phyloP scores from a whole-genome alignment of 2,888 invertebrate species.

The Lomographa bimaculata region DNA sequence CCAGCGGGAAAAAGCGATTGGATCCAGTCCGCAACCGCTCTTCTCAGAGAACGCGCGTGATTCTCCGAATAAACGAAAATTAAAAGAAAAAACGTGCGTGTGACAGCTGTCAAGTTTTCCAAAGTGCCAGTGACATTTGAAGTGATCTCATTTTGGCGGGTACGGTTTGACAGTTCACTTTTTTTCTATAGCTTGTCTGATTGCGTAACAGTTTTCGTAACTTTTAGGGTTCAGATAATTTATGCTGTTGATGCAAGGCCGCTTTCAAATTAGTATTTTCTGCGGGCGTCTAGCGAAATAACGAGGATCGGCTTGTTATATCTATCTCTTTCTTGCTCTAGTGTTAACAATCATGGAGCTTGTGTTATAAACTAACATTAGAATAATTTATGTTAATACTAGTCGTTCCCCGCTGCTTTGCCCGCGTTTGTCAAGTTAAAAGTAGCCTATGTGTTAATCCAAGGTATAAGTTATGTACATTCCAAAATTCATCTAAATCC shows the following conservation, averaged over 20 bases:
- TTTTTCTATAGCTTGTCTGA: constrained; percentile 7
- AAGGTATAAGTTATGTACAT: too few species aligned
- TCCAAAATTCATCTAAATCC: too few species aligned
- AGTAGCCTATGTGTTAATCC: too few species aligned
- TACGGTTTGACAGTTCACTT: constrained; percentile 22
- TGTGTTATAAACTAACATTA: too few species aligned
- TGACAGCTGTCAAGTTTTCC: constrained; percentile 30
- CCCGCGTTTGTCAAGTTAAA: too few species aligned
- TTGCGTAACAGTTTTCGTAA: constrained; percentile 33
- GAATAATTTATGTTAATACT: too few species aligned
- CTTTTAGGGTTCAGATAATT: constrained; percentile 26
- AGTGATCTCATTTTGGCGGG: constrained; percentile 25
- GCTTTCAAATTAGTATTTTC: constrained; percentile 5
- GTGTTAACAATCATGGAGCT: too few species aligned
- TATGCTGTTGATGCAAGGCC: constrained; percentile 4
- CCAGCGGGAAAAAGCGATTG: constrained; percentile 12
- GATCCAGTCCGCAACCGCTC: constrained; percentile 23
- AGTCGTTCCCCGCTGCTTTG: too few species aligned
- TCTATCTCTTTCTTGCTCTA: constrained; percentile 8
- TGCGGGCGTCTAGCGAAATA: too few species aligned
- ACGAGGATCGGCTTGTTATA: not conserved
- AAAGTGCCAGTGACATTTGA: constrained; percentile 29
- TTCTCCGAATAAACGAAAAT: constrained; percentile 2
- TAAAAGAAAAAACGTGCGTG: constrained; percentile 23
- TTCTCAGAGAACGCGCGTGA: constrained; percentile 9